A percentile compares a stretch with the other conserved stretches of the same genome.
Conservation (phyloP, 2,113 vertebrate genomes). For the Sprattus sprattus region DNA sequence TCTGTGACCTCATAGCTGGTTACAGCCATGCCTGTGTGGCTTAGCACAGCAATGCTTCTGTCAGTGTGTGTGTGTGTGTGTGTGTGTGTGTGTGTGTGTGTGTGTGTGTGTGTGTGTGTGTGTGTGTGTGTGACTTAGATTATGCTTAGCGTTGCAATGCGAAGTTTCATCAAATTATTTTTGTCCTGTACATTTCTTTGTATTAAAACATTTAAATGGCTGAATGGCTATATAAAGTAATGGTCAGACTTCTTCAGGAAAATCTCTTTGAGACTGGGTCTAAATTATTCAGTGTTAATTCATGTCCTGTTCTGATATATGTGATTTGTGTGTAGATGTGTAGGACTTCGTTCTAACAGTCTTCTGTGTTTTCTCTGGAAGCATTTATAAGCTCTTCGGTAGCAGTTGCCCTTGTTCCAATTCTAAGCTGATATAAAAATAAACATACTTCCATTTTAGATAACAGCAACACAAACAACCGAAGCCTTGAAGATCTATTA, state of each 20-base stretch:
- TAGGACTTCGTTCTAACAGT: neutral
- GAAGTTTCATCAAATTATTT: too few species aligned
- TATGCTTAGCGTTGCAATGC: neutral
- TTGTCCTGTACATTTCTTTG: too few species aligned
- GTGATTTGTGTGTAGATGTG: neutral
- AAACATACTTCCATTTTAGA: neutral
- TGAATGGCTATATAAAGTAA: neutral
- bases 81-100: slow-evolving; percentile 23
- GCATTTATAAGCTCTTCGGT: neutral
- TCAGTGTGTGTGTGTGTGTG: neutral
- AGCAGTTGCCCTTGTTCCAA: neutral
- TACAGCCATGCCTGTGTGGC: neutral
- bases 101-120: neutral
- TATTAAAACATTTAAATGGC: neutral
- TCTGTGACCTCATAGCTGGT: too few species aligned
- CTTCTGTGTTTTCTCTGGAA: neutral
- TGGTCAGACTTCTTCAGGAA: neutral
- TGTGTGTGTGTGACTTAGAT: neutral
- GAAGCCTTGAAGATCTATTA: neutral
- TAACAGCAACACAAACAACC: neutral
- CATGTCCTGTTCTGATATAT: neutral
- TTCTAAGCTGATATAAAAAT: neutral
- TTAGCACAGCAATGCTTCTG: neutral
- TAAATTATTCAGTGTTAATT: neutral
- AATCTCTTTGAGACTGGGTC: neutral